phyloP scores from a whole-genome alignment of 2,888 invertebrate species.

The Polydesmus complanatus region DNA sequence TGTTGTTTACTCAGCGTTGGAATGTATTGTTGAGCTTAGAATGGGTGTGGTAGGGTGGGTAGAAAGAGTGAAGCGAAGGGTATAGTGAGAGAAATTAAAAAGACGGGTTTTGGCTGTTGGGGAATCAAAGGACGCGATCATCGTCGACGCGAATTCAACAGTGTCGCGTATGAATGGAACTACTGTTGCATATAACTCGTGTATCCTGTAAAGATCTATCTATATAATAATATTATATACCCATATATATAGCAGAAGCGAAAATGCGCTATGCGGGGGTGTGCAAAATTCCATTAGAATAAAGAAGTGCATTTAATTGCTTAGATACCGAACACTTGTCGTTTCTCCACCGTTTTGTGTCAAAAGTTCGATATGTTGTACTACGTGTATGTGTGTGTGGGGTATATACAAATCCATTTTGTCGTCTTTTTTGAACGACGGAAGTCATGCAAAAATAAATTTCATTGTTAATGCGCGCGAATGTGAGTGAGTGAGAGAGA shows the following conservation, averaged over 20 bases:
- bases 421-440: background rate
- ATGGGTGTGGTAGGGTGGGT: background rate
- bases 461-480: background rate
- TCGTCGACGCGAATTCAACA: background rate
- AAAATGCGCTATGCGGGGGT: too few relatives aligned
- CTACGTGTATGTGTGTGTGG: too few relatives aligned
- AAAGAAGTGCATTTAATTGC: background rate
- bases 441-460: background rate
- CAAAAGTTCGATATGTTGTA: background rate
- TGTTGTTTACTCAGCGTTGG: background rate
- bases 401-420: background rate
- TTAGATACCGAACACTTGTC: background rate
- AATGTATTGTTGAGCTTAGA: background rate
- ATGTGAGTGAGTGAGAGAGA: too few relatives aligned
- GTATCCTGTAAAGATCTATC: background rate
- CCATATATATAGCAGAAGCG: too few relatives aligned
- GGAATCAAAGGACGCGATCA: background rate
- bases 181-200: background rate
- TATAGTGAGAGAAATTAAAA: too few relatives aligned
- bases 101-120: too few relatives aligned
- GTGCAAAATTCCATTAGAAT: too few relatives aligned
- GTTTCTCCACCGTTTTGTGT: background rate
- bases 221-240: too few relatives aligned
- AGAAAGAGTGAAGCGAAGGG: background rate
- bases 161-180: background rate